phyloP scores from a whole-genome alignment of 2,113 vertebrate genomes.

The Antechinus stuartii region DNA sequence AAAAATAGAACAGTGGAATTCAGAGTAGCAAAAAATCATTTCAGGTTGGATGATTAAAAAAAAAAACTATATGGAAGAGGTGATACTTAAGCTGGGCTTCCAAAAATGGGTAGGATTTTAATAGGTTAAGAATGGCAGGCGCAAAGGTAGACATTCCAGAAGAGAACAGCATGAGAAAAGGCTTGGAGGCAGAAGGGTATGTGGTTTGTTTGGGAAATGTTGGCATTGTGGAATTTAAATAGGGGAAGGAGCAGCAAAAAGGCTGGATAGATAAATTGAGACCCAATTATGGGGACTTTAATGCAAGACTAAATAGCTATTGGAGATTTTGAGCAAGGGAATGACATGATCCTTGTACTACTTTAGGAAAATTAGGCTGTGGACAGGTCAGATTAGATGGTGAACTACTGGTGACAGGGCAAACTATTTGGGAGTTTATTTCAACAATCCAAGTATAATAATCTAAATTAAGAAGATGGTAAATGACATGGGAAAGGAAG shows the following conservation, averaged over 20 bases:
- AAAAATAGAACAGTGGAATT: not conserved
- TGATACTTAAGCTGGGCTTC: not conserved
- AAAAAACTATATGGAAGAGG: constrained; percentile 14
- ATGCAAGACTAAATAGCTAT: not conserved
- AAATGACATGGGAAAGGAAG: not conserved
- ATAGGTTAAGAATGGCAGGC: not conserved
- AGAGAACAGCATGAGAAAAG: not conserved
- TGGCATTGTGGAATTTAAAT: not conserved
- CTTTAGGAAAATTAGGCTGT: constrained; percentile 9
- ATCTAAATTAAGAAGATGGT: constrained; percentile 15
- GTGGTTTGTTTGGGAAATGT: not conserved
- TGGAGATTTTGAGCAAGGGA: constrained; percentile 29
- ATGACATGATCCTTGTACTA: constrained; percentile 18
- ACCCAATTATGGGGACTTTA: not conserved
- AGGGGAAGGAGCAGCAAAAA: not conserved
- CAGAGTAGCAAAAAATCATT: not conserved
- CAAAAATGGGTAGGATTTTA: not conserved
- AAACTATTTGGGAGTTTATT: constrained; percentile 3
- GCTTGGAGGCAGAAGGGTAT: not conserved
- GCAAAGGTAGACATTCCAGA: not conserved
- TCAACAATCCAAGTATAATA: not conserved
- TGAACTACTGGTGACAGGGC: not conserved
- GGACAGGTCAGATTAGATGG: constrained; percentile 18
- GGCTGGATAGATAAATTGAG: not conserved
- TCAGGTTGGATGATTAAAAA: constrained; percentile 1